These are phyloP conservation scores for Amphiduros pacificus DNA, from an alignment of 2,888 invertebrate genomes.

Conservation along the genomic window DNA sequence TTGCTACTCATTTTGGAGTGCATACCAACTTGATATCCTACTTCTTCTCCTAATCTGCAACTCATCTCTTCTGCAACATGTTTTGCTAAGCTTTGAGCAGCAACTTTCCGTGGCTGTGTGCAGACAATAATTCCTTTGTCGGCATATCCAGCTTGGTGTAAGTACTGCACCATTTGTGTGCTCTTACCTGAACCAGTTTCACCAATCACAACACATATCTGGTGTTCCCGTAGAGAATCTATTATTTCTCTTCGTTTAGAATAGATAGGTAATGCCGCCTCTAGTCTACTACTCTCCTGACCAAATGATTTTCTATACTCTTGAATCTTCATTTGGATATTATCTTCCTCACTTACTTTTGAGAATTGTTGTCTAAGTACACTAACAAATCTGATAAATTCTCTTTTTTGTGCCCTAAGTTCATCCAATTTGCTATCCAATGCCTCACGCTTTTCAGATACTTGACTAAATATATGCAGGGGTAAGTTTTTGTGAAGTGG, in stretches of 20 bases:
- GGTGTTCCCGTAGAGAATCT: constrained; percentile 38
- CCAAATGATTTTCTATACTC: too few species aligned
- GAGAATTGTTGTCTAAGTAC: too few species aligned
- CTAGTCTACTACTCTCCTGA: not conserved
- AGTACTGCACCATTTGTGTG: constrained; percentile 57
- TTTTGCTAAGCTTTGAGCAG: constrained; percentile 55
- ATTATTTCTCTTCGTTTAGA: not conserved
- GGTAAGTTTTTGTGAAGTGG: too few species aligned
- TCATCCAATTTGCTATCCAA: too few species aligned
- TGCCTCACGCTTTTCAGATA: too few species aligned
- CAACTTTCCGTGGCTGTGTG: constrained; percentile 59
- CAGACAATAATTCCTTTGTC: constrained; percentile 46
- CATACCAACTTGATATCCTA: constrained; percentile 51
- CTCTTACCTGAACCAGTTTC: constrained; percentile 61
- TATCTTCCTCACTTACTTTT: too few species aligned
- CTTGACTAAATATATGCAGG: too few species aligned
- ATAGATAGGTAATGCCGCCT: not conserved
- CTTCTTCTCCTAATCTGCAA: constrained; percentile 40
- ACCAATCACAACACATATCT: constrained; percentile 51
- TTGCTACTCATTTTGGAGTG: constrained; percentile 28
- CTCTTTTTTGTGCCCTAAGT: too few species aligned
- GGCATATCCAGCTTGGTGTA: constrained; percentile 43
- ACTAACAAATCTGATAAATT: too few species aligned
- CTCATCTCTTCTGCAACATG: constrained; percentile 53
- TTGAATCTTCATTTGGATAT: too few species aligned